Conservation (phyloP, 1,140 invertebrate genomes). For the Metaphire vulgaris region DNA sequence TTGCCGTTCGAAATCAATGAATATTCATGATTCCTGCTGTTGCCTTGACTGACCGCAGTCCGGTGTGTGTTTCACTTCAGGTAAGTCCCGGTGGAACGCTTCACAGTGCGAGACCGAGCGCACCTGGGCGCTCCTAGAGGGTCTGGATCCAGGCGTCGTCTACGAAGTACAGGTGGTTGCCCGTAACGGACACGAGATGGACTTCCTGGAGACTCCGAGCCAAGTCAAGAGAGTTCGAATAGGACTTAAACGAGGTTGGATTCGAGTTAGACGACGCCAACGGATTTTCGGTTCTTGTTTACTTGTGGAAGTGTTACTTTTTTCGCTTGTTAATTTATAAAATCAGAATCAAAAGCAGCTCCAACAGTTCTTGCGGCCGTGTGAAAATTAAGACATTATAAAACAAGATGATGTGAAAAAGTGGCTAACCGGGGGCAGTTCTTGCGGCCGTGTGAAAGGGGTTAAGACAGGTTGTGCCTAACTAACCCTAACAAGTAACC, state of each 20-base stretch:
- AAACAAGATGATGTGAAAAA: no score
- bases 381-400: no score
- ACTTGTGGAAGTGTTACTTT: neutral
- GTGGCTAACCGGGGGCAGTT: no score
- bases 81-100: conserved; percentile 23
- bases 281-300: neutral
- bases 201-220: conserved; percentile 13
- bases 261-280: neutral
- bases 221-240: conserved; percentile 23
- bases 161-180: conserved; percentile 28
- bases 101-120: conserved; percentile 2
- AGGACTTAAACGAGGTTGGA: conserved; percentile 25
- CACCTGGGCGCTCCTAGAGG: conserved; percentile 25
- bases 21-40: no score
- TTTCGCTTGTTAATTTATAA: neutral
- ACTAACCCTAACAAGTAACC: no score
- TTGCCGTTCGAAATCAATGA: no score
- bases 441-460: no score
- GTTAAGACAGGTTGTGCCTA: no score
- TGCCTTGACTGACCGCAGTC: no score
- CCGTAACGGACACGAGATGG: conserved; percentile 19
- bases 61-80: conserved; percentile 9
- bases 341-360: neutral
- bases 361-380: neutral
- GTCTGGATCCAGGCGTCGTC: conserved; percentile 17